phyloP scores from a whole-genome alignment of 2,797 vertebrate genomes.

The Acipenser oxyrinchus region DNA sequence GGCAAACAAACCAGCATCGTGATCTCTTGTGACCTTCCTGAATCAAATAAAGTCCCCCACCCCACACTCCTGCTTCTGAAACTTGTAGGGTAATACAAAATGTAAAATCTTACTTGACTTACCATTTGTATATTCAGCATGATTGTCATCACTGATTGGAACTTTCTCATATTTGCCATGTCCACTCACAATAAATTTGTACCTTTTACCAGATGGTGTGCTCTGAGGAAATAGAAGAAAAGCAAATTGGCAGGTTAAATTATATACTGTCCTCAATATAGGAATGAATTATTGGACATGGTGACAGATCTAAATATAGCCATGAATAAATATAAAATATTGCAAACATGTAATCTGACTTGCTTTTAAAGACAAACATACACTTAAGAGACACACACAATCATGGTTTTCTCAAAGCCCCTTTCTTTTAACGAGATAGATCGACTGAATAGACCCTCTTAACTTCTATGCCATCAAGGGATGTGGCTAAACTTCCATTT shows the following conservation, averaged over 20 bases:
- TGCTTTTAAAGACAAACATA: too few relatives aligned
- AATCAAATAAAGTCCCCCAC: too few relatives aligned
- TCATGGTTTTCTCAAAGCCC: too few relatives aligned
- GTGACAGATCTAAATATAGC: not conserved
- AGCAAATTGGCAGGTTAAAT: not conserved
- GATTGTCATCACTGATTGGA: conserved; percentile 48
- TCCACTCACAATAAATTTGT: conserved; percentile 82
- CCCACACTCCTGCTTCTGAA: too few relatives aligned
- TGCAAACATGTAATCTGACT: not conserved
- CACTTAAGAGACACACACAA: too few relatives aligned
- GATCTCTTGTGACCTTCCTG: too few relatives aligned
- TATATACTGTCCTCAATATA: not conserved
- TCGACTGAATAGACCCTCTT: too few relatives aligned
- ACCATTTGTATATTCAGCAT: conserved; percentile 32
- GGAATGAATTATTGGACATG: not conserved
- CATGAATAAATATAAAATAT: not conserved
- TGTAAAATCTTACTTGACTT: conserved; percentile 40
- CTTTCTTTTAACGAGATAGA: too few relatives aligned
- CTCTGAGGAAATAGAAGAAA: conserved; percentile 43
- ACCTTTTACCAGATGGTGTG: conserved; percentile 64
- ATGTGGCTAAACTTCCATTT: too few relatives aligned
- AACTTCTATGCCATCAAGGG: too few relatives aligned
- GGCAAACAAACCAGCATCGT: too few relatives aligned
- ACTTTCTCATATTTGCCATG: conserved; percentile 94
- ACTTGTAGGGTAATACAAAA: too few relatives aligned